Evolutionary conservation across 1,140 invertebrate species (phyloP).

Genomic region (Drosophila kikkawai): DNA sequence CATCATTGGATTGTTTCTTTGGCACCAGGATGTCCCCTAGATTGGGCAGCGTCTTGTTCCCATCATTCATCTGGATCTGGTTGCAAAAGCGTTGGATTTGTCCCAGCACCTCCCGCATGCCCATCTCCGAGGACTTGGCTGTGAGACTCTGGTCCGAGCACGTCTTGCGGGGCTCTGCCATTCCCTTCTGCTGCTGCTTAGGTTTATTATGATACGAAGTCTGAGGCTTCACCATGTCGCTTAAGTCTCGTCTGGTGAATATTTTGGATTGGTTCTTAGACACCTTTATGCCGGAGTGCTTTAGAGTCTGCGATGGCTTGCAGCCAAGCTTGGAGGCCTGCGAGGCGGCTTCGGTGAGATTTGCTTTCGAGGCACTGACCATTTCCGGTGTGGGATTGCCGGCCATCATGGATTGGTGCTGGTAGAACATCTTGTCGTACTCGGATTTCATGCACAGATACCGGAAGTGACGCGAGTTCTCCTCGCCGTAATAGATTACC

Average conservation of each 20-base stretch:
- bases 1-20: neutral
- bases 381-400: slow-evolving; percentile 29
- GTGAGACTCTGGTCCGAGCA: slow-evolving; percentile 57
- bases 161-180: slow-evolving; percentile 27
- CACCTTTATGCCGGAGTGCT: slow-evolving; percentile 5
- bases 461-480: slow-evolving; percentile 79
- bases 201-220: slow-evolving; percentile 52
- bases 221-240: slow-evolving; percentile 14
- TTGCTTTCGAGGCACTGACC: slow-evolving; percentile 11
- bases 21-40: slow-evolving; percentile 14
- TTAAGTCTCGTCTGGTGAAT: slow-evolving; percentile 1
- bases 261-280: slow-evolving; percentile 29
- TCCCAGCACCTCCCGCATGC: slow-evolving; percentile 64
- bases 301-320: neutral
- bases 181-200: neutral
- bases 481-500: slow-evolving; percentile 76
- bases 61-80: slow-evolving; percentile 55
- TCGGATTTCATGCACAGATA: slow-evolving; percentile 84
- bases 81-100: slow-evolving; percentile 72
- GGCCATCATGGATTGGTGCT: slow-evolving; percentile 66
- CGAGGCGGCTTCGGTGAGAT: neutral
- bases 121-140: slow-evolving; percentile 67
- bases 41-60: slow-evolving; percentile 9
- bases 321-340: neutral
- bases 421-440: slow-evolving; percentile 83